These are phyloP conservation scores for Brevimyrus niger DNA, from an alignment of 2,113 vertebrate species.

Conservation along the genomic window DNA sequence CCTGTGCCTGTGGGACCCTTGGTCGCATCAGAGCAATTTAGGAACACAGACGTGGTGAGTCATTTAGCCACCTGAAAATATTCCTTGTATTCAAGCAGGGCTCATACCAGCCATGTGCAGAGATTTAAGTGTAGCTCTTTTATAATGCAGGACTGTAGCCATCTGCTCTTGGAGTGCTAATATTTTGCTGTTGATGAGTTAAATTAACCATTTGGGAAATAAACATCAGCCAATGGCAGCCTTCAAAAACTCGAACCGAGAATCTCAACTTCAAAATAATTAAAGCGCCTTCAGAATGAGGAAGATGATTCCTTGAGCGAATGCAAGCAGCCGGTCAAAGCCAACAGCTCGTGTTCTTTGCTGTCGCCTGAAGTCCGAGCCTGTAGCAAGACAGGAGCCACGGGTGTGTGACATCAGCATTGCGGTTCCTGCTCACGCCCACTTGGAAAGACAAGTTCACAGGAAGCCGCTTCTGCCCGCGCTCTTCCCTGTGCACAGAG, in stretches of 20 bases:
- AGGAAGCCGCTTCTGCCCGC: not conserved
- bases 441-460: not conserved
- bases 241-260: not conserved
- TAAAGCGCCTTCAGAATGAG: not conserved
- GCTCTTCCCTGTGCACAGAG: not conserved
- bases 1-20: constrained; percentile 11
- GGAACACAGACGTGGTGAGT: constrained; percentile 20
- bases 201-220: not conserved
- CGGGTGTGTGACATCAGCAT: not conserved
- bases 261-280: not conserved
- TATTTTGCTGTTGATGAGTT: not conserved
- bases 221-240: not conserved
- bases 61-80: not conserved
- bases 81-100: not conserved
- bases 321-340: not conserved
- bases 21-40: constrained; percentile 1
- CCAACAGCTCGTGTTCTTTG: not conserved
- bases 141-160: not conserved
- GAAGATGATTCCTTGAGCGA: not conserved
- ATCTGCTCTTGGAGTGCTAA: not conserved
- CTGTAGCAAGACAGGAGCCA: not conserved
- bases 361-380: not conserved
- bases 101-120: not conserved
- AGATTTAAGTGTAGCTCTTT: not conserved
- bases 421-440: not conserved